Base-by-base conservation (phyloP, 1,140 invertebrate species). In the Phocides pigmalion region DNA sequence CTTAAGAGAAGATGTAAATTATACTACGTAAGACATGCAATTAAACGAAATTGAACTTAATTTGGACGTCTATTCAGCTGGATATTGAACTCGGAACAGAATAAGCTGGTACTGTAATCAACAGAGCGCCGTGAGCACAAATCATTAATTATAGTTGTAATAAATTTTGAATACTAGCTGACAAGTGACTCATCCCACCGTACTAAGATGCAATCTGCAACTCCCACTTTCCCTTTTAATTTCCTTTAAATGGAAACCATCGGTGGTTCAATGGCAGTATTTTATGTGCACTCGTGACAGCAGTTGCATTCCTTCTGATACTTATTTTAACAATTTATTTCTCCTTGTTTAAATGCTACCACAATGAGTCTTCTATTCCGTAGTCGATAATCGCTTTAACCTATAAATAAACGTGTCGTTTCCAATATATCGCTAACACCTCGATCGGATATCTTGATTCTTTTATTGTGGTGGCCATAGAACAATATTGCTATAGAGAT, bases 371-470 rank as follows among this genome's bases (percentile, higher is more conserved):
- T n/a, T 11, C 28, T 47, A 47, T 47, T 25, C 46, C 46, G 4
- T 22, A 47, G 20, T 6, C 15, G 39, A 25, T 25, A 25, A 47
- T 25, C 22, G 46, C 46, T 47, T 4, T 32, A 11, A 32, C 16
- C 46, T 47, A 47, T 25, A 47, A 47, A 47, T 47, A 47, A 46
- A 14, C 6, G 3, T n/a, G n/a, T 15, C 22, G 20, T 47, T 47
- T 47, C 46, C 46, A 47, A 47, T 47, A 47, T 47, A 47, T 47
- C 46, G 46, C 20, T 47, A 25, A 47, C 46, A 47, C 46, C 46
- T 47, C 46, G 4, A 47, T 47, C 46, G 12, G 5, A 25, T 25
- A 25, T 47, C 46, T 25, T 47, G 20, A 25, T 47, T 22, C 46
- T 47, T 47, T 25, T 47, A 25, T 11, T 14, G 22, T 22, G 46